Base-by-base conservation (phyloP, 2,113 vertebrate genomes). In the Psittacula cyanocephala region DNA sequence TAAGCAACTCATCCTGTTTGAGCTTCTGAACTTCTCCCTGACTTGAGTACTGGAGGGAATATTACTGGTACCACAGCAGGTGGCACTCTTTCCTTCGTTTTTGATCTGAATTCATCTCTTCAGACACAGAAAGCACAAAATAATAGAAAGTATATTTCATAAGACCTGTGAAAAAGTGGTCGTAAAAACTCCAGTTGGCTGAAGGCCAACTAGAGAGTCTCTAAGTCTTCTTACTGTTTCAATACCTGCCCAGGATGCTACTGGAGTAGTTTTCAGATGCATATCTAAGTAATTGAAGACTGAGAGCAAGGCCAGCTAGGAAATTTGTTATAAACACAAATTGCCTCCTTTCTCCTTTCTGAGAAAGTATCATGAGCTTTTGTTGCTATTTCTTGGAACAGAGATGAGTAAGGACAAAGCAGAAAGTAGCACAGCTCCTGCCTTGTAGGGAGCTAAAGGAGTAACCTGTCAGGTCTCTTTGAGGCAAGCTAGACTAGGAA, bases 81-180 rank as follows among this genome's bases (percentile, higher is more conserved):
- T 95, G 91, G 81, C 81, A 94, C 85, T 89, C 67, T 94, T 95
- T 88, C 95, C 81, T 88, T 93, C 87, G 8, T 70, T 59, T 88
- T 81, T n/a, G 2, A 72, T 64, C 57, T 82, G 57, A 69, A 79
- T 76, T 64, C 41, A 31, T 80, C 29, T 91, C 23, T 78, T 52
- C 44, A 43, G n/a, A 27, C 28, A 39, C 2, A 50, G 41, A 67
- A 59, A 5, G 17, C 27, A 29, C 6, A 53, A 77, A 91, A 76
- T 57, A 57, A 87, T 22, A 47, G 12, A 8, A 63, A 71, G 8
- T 39, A 6, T 60, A 31, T 65, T 88, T 70, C 14, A 57, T 37
- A 16, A 81, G n/a, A 69, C 23, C 24, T 37, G n/a, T 53, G 59
- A 70, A 90, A 70, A 39, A 68, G 4, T 63, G 64, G 35, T 90